Evolutionary conservation across 2,888 invertebrate species (phyloP).

Genomic region (Tipula confusa): DNA sequence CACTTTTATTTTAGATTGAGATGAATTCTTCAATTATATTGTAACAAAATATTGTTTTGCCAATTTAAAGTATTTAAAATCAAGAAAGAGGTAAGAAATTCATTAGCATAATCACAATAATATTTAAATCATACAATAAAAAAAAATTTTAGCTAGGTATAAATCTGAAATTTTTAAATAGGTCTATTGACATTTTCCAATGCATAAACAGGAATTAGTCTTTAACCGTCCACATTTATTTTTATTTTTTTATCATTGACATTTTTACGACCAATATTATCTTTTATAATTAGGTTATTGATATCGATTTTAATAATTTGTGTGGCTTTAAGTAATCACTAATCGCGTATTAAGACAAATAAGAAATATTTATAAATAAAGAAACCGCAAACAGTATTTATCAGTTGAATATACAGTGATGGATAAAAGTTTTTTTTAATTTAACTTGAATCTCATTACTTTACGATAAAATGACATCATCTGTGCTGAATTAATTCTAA

Average conservation of each 20-base stretch:
- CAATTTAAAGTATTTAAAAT: neutral
- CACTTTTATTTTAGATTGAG: too few species aligned
- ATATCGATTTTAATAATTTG: neutral
- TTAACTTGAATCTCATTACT: too few species aligned
- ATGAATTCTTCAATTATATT: neutral
- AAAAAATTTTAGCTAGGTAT: neutral
- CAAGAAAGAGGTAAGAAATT: neutral
- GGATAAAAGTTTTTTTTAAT: too few species aligned
- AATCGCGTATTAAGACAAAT: neutral
- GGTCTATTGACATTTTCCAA: neutral
- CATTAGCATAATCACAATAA: neutral
- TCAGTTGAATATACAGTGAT: too few species aligned
- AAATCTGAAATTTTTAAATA: neutral
- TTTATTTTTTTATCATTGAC: neutral
- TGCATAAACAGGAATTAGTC: neutral
- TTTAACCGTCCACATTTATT: neutral
- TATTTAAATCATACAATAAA: neutral
- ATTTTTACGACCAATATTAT: neutral
- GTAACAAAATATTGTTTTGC: neutral
- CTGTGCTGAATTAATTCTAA: too few species aligned
- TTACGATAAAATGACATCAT: too few species aligned
- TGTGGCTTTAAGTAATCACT: neutral
- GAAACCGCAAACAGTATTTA: too few species aligned
- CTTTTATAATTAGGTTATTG: neutral
- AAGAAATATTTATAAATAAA: too few species aligned